Conservation (phyloP, 2,797 vertebrate species). For the Protosalanx chinensis region DNA sequence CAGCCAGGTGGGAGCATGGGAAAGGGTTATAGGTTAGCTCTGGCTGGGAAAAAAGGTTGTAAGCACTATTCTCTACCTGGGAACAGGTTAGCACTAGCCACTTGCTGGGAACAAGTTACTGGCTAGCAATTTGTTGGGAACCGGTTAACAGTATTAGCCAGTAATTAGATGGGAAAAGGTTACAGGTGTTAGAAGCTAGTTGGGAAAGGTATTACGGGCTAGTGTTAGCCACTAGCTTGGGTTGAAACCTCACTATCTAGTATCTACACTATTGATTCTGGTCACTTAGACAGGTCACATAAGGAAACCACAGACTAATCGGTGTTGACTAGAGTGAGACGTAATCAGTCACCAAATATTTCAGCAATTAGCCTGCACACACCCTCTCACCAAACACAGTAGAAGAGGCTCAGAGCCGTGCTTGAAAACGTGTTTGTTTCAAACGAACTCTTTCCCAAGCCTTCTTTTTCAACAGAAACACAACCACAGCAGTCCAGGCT, state of each 20-base stretch:
- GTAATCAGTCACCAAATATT: constrained; percentile 9
- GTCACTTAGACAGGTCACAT: constrained; percentile 21
- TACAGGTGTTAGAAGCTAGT: neutral
- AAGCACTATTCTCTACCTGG: too few species aligned
- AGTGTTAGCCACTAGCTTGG: neutral
- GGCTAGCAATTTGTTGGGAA: too few species aligned
- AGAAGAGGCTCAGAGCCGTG: neutral
- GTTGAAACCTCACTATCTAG: neutral
- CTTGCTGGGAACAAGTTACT: too few species aligned
- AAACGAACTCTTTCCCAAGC: neutral
- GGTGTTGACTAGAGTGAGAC: neutral
- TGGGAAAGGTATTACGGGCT: neutral
- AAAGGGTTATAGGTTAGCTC: constrained; percentile 8
- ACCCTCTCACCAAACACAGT: constrained; percentile 13
- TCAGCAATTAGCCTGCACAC: constrained; percentile 8
- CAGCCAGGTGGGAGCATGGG: constrained; percentile 22
- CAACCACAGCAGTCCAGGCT: neutral
- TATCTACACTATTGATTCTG: constrained; percentile 19
- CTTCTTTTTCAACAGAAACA: neutral
- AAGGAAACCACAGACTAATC: constrained; percentile 18
- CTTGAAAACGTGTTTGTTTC: neutral
- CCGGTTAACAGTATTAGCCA: too few species aligned
- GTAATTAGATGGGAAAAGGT: too few species aligned
- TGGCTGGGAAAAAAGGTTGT: neutral
- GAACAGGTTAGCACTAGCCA: too few species aligned